Percentiles rank a stretch among this genome's conserved stretches.
These are phyloP conservation scores for Betta splendens DNA, from an alignment of 2,797 vertebrate genomes.

Conservation along the genomic window DNA sequence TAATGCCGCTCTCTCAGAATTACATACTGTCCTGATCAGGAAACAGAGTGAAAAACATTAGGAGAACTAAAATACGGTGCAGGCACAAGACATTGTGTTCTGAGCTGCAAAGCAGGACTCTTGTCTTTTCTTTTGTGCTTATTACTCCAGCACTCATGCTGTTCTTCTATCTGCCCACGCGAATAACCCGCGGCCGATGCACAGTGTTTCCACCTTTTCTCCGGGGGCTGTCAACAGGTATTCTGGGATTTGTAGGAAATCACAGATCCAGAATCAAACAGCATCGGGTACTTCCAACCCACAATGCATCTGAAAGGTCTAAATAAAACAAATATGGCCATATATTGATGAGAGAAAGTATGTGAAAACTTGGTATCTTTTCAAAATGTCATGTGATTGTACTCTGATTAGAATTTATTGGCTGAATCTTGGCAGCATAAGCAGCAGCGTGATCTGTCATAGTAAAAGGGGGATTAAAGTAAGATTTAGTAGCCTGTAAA, in stretches of 20 bases:
- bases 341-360: background rate
- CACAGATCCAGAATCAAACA: constrained; percentile 37
- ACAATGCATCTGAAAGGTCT: too few relatives aligned
- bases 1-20: constrained; percentile 12
- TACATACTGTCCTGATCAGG: constrained; percentile 15
- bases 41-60: constrained; percentile 17
- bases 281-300: background rate
- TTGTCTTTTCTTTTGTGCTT: constrained; percentile 35
- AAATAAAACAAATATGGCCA: too few relatives aligned
- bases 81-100: constrained; percentile 19
- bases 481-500: constrained; percentile 1
- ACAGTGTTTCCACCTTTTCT: constrained; percentile 45
- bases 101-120: constrained; percentile 18
- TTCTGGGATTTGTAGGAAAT: constrained; percentile 56
- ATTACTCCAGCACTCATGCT: constrained; percentile 37
- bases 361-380: background rate
- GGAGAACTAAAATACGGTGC: constrained; percentile 18
- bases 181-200: constrained; percentile 42
- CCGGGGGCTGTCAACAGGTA: constrained; percentile 43
- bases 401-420: background rate
- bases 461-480: background rate
- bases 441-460: background rate
- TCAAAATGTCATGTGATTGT: background rate
- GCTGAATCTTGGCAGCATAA: background rate
- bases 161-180: constrained; percentile 36